Evolutionary conservation across 2,888 invertebrate species (phyloP).

Genomic region (Andrena minutula): DNA sequence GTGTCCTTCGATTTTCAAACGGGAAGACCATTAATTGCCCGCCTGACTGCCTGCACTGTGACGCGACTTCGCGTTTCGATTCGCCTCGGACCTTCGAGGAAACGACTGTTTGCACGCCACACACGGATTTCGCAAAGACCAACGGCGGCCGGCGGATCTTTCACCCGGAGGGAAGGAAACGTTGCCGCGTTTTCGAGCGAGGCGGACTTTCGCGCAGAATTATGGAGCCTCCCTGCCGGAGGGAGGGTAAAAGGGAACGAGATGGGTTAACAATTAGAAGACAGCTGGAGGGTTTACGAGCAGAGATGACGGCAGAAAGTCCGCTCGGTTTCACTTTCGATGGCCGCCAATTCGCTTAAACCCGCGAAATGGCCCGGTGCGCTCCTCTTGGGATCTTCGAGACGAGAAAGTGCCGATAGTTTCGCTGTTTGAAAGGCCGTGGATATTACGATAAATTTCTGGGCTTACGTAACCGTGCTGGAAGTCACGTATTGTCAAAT

Average conservation of each 20-base stretch:
- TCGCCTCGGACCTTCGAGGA: conserved; percentile 52
- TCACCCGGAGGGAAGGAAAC: not conserved
- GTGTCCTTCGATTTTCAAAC: conserved; percentile 78
- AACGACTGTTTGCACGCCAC: conserved; percentile 39
- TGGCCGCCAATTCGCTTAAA: conserved; percentile 31
- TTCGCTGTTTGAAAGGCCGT: conserved; percentile 70
- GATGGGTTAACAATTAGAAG: conserved; percentile 39
- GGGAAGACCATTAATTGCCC: conserved; percentile 75
- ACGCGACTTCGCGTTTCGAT: conserved; percentile 47
- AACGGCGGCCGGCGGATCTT: not conserved
- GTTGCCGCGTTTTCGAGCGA: not conserved
- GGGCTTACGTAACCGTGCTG: conserved; percentile 64
- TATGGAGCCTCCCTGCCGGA: too few species aligned
- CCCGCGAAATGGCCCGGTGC: conserved; percentile 43
- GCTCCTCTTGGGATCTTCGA: conserved; percentile 57
- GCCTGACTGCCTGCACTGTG: conserved; percentile 32
- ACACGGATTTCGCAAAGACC: conserved; percentile 9
- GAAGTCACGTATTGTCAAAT: conserved; percentile 54
- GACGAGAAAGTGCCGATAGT: conserved; percentile 76
- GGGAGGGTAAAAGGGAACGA: not conserved
- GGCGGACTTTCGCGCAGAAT: too few species aligned
- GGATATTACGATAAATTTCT: conserved; percentile 54
- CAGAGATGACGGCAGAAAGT: conserved; percentile 32
- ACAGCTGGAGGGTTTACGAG: conserved; percentile 47
- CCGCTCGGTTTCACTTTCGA: conserved; percentile 68